Conservation (phyloP, 2,113 vertebrate species). For the Empidonax traillii region DNA sequence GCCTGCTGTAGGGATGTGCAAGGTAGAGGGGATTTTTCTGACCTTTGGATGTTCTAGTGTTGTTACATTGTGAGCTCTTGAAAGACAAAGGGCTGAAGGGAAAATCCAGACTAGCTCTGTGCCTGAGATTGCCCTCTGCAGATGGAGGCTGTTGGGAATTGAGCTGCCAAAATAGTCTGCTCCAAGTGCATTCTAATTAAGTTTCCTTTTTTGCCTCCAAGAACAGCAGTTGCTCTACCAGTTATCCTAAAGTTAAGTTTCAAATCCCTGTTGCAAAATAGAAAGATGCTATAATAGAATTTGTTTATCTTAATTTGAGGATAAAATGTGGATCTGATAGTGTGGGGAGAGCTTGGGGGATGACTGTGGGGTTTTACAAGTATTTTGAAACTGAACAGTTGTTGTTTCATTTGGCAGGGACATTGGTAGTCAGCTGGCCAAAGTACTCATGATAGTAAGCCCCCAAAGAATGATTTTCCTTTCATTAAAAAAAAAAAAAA, state of each 20-base stretch:
- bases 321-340: constrained; percentile 1
- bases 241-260: neutral
- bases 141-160: neutral
- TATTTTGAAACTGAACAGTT: neutral
- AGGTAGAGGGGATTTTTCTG: neutral
- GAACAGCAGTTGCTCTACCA: neutral
- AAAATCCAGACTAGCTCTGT: neutral
- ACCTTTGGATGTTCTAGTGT: neutral
- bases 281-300: neutral
- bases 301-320: constrained; percentile 9
- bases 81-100: neutral
- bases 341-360: neutral
- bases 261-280: neutral
- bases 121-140: neutral
- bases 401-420: constrained; percentile 48
- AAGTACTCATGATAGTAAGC: neutral
- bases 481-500: neutral
- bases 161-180: neutral
- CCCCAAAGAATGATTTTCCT: neutral
- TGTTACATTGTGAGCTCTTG: neutral
- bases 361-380: neutral
- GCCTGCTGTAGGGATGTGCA: neutral
- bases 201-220: neutral
- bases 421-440: constrained; percentile 12
- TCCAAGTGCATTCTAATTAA: neutral